Evolutionary conservation across 2,113 vertebrate species (phyloP).

Genomic region (Labeo rohita): DNA sequence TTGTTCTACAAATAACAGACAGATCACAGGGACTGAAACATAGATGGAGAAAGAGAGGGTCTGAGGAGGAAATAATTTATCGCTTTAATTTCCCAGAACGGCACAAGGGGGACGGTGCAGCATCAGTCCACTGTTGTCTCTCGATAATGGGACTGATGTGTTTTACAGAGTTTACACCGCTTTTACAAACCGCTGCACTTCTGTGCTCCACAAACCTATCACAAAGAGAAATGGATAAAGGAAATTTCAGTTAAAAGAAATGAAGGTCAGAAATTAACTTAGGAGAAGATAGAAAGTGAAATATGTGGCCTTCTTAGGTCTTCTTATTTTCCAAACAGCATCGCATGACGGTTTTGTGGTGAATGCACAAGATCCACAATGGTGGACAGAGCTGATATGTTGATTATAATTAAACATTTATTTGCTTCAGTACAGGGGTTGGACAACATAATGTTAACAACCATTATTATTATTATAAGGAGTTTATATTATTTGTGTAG

Average conservation of each 20-base stretch:
- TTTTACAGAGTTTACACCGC: slow-evolving; percentile 37
- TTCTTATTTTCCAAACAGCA: not conserved
- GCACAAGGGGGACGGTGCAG: slow-evolving; percentile 59
- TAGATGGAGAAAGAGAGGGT: slow-evolving; percentile 24
- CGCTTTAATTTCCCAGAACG: slow-evolving; percentile 75
- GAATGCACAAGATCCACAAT: not conserved
- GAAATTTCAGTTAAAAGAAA: not conserved
- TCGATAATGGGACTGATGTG: slow-evolving; percentile 73
- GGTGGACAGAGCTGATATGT: not conserved
- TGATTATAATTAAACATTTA: not conserved
- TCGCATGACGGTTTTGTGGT: not conserved
- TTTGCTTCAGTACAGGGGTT: not conserved
- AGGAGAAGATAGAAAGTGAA: not conserved
- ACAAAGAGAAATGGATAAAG: slow-evolving; percentile 9
- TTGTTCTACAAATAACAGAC: slow-evolving; percentile 53
- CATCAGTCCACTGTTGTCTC: slow-evolving; percentile 65
- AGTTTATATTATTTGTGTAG: too few relatives aligned
- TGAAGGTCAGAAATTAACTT: slow-evolving; percentile 2
- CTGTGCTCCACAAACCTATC: slow-evolving; percentile 3
- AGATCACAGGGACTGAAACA: slow-evolving; percentile 36
- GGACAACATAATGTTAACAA: too few relatives aligned
- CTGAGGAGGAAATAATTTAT: slow-evolving; percentile 64
- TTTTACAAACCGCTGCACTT: slow-evolving; percentile 31
- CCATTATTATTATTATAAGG: too few relatives aligned
- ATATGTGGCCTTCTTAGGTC: not conserved